These are phyloP conservation scores for Umimayanthus kanabou DNA, from an alignment of 92 coral and sea anemone genomes.

Conservation along the genomic window DNA sequence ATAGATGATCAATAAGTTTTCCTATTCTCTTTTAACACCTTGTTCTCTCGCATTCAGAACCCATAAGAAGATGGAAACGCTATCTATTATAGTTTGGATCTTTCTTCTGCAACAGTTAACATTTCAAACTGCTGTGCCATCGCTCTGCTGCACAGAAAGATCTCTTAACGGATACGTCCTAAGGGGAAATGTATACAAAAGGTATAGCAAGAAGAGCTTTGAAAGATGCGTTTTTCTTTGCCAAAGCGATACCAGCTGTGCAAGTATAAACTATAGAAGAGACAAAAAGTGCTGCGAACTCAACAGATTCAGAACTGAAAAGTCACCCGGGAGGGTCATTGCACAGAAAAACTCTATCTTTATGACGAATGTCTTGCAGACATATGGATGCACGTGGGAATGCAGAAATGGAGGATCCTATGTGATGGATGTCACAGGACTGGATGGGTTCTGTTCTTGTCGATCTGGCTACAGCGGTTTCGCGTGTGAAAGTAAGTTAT, in stretches of 20 bases:
- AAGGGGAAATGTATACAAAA: constrained; percentile 14
- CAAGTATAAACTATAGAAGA: constrained; percentile 12
- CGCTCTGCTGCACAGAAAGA: constrained; percentile 2
- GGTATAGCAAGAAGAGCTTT: not conserved
- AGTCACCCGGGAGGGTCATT: constrained; percentile 11
- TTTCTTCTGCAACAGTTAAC: not conserved
- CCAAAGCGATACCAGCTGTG: constrained; percentile 8
- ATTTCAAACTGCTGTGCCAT: not conserved
- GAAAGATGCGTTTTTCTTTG: constrained; percentile 19
- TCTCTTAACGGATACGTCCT: not conserved
- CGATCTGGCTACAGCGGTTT: constrained; percentile 1
- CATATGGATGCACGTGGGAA: not conserved
- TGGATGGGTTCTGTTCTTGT: not conserved
- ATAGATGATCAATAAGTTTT: not conserved
- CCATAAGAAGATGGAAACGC: not conserved
- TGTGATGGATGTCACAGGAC: not conserved
- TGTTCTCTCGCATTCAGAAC: not conserved
- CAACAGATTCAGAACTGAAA: constrained; percentile 14
- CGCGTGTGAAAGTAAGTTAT: constrained; percentile 19
- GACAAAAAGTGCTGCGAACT: constrained; percentile 10
- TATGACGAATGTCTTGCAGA: not conserved
- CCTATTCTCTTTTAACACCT: not conserved
- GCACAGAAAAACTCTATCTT: not conserved
- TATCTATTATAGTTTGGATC: not conserved
- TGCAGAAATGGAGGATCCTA: constrained; percentile 22